A percentile compares a stretch with the other conserved stretches of the same genome.
Evolutionary conservation across 2,113 vertebrate species (phyloP).

Genomic region (Bettongia penicillata): DNA sequence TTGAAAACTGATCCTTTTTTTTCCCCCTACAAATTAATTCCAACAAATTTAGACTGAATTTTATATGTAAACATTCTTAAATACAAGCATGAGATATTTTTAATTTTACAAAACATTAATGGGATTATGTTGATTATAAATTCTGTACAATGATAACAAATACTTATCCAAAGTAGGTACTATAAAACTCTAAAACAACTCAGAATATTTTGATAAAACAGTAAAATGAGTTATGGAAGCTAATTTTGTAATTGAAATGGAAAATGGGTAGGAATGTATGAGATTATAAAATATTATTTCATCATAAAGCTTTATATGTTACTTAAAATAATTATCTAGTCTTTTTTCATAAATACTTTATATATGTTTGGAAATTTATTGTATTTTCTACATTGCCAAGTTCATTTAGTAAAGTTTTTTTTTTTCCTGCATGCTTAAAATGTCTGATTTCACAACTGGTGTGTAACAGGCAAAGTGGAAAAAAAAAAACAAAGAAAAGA

Average conservation of each 20-base stretch:
- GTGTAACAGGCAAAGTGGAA: neutral
- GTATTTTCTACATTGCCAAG: constrained; percentile 30
- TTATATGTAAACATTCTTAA: neutral
- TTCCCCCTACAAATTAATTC: neutral
- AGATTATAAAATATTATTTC: neutral
- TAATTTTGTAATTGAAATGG: constrained; percentile 8
- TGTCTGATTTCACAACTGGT: constrained; percentile 19
- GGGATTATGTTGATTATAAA: neutral
- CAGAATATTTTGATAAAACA: neutral
- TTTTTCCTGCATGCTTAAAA: neutral
- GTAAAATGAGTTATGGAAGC: neutral
- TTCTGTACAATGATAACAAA: neutral
- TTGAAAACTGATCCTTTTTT: neutral
- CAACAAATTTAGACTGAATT: neutral
- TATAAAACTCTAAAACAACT: neutral
- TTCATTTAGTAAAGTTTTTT: constrained; percentile 5
- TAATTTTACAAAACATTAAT: neutral
- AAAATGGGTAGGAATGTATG: neutral
- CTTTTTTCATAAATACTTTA: constrained; percentile 43
- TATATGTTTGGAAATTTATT: constrained; percentile 45
- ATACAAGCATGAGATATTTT: neutral
- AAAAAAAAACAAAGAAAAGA: neutral
- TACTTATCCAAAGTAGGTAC: neutral
- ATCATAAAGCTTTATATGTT: constrained; percentile 31
- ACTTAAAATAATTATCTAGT: neutral